Conservation (phyloP, 2,113 vertebrate genomes). For the Sminthopsis crassicaudata region DNA sequence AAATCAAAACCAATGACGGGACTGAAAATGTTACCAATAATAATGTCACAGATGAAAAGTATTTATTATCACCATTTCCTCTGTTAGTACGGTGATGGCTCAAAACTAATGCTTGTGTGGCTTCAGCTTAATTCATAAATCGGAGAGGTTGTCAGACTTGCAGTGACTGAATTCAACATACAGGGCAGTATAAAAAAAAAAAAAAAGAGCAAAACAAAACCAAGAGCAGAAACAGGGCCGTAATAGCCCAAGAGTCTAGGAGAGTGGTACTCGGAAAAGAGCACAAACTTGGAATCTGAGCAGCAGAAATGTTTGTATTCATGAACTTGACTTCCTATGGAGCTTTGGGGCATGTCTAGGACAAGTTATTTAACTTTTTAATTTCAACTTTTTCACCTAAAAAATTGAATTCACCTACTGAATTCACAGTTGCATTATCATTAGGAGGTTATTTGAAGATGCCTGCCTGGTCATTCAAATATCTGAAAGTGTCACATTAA, state of each 20-base stretch:
- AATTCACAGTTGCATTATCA: background rate
- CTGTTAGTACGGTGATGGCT: slow-evolving; percentile 5
- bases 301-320: background rate
- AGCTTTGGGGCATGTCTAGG: background rate
- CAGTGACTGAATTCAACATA: background rate
- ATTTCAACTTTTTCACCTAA: background rate
- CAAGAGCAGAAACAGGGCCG: background rate
- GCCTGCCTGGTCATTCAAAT: background rate
- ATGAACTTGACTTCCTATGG: background rate
- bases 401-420: background rate
- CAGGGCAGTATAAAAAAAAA: slow-evolving; percentile 9
- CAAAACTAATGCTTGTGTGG: slow-evolving; percentile 46
- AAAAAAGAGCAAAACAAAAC: background rate
- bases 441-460: background rate
- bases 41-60: background rate
- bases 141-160: slow-evolving; percentile 43
- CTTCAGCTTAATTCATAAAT: slow-evolving; percentile 64
- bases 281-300: background rate
- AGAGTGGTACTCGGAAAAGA: background rate
- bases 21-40: slow-evolving; percentile 47
- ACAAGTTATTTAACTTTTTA: background rate
- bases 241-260: background rate
- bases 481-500: background rate
- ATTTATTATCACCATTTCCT: slow-evolving; percentile 37
- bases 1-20: slow-evolving; percentile 7